These are phyloP conservation scores for Semotilus atromaculatus DNA, from an alignment of 2,797 vertebrate species.

Conservation along the genomic window DNA sequence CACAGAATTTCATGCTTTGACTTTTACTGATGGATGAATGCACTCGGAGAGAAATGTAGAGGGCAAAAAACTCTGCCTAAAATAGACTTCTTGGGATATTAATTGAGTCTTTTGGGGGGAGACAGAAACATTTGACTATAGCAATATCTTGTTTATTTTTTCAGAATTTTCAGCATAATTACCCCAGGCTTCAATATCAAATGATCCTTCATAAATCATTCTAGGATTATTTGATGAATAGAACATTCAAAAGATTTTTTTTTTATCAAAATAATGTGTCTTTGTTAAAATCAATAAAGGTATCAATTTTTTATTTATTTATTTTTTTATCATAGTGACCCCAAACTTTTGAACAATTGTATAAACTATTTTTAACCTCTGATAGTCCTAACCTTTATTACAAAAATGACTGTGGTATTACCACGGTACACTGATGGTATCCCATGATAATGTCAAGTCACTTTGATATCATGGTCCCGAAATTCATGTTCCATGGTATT, in stretches of 20 bases:
- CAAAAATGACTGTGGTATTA: background rate
- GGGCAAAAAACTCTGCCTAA: background rate
- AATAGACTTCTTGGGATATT: background rate
- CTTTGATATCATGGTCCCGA: background rate
- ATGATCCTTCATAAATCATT: background rate
- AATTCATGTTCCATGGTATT: background rate
- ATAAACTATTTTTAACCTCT: background rate
- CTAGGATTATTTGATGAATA: background rate
- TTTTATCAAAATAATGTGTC: background rate
- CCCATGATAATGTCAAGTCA: background rate
- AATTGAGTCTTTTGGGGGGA: conserved; percentile 12
- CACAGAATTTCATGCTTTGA: background rate
- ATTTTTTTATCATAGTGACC: too few species aligned
- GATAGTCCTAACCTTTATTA: background rate
- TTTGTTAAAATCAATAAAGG: background rate
- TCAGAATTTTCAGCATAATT: background rate
- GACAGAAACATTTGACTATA: background rate
- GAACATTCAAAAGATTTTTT: background rate
- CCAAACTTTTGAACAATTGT: background rate
- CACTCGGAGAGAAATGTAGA: background rate
- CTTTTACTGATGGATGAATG: background rate
- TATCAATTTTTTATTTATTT: too few species aligned
- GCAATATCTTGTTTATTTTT: background rate
- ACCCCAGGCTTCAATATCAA: background rate
- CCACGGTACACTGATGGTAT: background rate